Evolutionary conservation across 2,113 vertebrate species (phyloP).

Genomic region (Aspidoscelis tigris): DNA sequence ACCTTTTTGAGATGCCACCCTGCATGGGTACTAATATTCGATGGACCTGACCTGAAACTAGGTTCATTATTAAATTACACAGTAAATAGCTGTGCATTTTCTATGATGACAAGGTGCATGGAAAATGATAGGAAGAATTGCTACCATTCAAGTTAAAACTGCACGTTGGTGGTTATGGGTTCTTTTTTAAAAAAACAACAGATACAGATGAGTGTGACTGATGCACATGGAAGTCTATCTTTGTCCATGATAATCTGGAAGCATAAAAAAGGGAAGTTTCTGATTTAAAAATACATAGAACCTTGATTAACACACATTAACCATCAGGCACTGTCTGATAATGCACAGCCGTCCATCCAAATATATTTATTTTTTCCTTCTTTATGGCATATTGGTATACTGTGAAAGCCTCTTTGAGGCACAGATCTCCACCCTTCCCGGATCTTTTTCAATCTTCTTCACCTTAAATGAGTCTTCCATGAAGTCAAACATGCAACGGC

Average conservation of each 20-base stretch:
- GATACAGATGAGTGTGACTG: neutral
- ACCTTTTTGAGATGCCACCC: neutral
- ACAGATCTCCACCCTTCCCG: constrained; percentile 29
- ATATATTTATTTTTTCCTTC: constrained; percentile 56
- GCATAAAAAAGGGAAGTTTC: neutral
- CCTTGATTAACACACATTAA: constrained; percentile 36
- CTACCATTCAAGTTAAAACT: constrained; percentile 30
- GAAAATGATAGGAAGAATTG: constrained; percentile 20
- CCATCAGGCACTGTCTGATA: constrained; percentile 66
- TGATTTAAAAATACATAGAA: constrained; percentile 44
- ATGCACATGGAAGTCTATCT: neutral
- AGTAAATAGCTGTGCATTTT: neutral
- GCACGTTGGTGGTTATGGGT: neutral
- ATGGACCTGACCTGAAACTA: neutral
- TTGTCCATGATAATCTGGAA: neutral
- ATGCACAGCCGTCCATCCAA: constrained; percentile 47
- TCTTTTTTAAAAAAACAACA: neutral
- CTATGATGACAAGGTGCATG: neutral
- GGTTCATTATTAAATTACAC: neutral
- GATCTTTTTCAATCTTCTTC: constrained; percentile 24
- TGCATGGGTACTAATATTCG: neutral
- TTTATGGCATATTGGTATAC: constrained; percentile 28
- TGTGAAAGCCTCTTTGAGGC: constrained; percentile 35
- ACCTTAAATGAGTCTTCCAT: constrained; percentile 36
- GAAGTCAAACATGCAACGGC: constrained; percentile 40